Percentiles rank a stretch among this genome's conserved stretches.
These are phyloP conservation scores for Hypsopygia costalis DNA, from an alignment of 2,888 invertebrate species.

Conservation along the genomic window DNA sequence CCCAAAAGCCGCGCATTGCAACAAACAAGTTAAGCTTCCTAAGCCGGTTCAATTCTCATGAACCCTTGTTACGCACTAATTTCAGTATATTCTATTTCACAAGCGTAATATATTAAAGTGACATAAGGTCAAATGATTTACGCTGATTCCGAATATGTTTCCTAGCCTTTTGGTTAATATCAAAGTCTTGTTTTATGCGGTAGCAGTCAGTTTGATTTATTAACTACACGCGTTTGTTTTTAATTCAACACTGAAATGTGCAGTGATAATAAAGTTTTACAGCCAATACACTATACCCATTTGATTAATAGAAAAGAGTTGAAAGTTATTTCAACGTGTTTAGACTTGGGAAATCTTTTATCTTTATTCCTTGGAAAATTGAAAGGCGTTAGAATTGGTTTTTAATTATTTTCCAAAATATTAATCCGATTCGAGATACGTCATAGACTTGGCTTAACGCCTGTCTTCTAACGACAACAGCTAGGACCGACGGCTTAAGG, in stretches of 20 bases:
- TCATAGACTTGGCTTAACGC: too few relatives aligned
- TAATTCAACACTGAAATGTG: constrained; percentile 13
- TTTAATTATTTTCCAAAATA: too few relatives aligned
- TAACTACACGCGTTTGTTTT: constrained; percentile 17
- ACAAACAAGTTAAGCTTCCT: constrained; percentile 1
- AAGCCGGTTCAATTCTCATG: background rate
- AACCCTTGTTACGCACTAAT: constrained; percentile 2
- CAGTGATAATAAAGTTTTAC: constrained; percentile 16
- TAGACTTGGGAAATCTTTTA: too few relatives aligned
- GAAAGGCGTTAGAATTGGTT: too few relatives aligned
- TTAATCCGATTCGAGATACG: too few relatives aligned
- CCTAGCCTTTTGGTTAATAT: constrained; percentile 15
- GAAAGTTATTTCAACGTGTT: too few relatives aligned
- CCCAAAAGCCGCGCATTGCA: background rate
- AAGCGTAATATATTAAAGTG: background rate
- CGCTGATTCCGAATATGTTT: constrained; percentile 12
- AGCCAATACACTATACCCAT: constrained; percentile 7
- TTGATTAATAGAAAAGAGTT: constrained; percentile 1
- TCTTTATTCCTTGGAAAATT: too few relatives aligned
- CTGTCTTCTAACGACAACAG: too few relatives aligned
- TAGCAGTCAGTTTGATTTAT: constrained; percentile 13
- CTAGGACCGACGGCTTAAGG: too few relatives aligned
- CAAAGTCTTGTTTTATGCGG: constrained; percentile 16
- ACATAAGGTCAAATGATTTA: constrained; percentile 12
- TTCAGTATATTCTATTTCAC: background rate